phyloP scores from a whole-genome alignment of 2,888 invertebrate species.

The Phengaris arion region DNA sequence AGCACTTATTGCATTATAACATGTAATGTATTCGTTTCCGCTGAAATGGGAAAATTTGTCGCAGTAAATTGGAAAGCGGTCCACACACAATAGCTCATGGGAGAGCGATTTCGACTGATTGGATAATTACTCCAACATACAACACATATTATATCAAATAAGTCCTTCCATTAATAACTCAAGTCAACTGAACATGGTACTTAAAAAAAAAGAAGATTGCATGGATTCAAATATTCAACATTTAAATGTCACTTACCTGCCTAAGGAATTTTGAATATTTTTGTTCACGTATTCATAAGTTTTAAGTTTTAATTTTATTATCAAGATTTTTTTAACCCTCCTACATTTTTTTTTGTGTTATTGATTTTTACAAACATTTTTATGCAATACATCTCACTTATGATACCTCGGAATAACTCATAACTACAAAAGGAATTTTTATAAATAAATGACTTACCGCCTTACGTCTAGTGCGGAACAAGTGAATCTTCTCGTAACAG shows the following conservation, averaged over 20 bases:
- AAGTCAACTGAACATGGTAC: background rate
- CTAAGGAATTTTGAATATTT: background rate
- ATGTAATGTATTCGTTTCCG: slow-evolving; percentile 14
- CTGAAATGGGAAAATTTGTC: slow-evolving; percentile 59
- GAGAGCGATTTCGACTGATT: slow-evolving; percentile 4
- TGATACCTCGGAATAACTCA: background rate
- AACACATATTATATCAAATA: background rate
- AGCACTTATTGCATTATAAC: slow-evolving; percentile 1
- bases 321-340: background rate
- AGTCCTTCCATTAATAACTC: background rate
- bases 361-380: background rate
- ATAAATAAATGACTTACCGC: slow-evolving; percentile 1
- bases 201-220: background rate
- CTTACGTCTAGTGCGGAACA: background rate
- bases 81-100: slow-evolving; percentile 23
- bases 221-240: background rate
- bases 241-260: background rate
- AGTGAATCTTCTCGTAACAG: background rate
- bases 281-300: background rate
- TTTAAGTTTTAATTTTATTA: background rate
- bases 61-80: slow-evolving; percentile 72
- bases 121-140: background rate
- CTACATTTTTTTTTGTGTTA: background rate
- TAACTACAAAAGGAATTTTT: background rate
- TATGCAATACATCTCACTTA: slow-evolving; percentile 10